Percentiles rank a stretch among this genome's conserved stretches.
These are phyloP conservation scores for Chloroclysta siterata DNA, from an alignment of 2,888 invertebrate species.

Conservation along the genomic window DNA sequence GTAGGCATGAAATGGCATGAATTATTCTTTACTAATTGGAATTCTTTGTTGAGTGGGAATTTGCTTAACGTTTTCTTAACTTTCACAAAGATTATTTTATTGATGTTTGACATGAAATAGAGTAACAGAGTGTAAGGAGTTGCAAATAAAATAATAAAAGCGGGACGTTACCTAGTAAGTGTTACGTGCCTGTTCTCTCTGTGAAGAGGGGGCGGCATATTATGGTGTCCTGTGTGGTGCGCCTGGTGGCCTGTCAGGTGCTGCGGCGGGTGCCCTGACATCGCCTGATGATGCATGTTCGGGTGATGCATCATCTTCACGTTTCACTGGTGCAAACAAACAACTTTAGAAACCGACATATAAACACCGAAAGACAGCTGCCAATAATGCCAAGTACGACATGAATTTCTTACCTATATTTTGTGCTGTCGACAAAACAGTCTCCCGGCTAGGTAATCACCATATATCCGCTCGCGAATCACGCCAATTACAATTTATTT, in stretches of 20 bases:
- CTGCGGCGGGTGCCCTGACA: slow-evolving; percentile 81
- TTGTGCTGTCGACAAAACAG: slow-evolving; percentile 57
- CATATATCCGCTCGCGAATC: slow-evolving; percentile 74
- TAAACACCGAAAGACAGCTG: slow-evolving; percentile 69
- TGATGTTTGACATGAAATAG: slow-evolving; percentile 9
- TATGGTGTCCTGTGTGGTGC: slow-evolving; percentile 84
- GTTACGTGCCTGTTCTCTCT: slow-evolving; percentile 86
- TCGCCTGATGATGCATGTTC: slow-evolving; percentile 84
- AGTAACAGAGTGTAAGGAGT: slow-evolving; percentile 3
- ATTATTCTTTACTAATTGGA: slow-evolving; percentile 23
- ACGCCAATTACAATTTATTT: slow-evolving; percentile 73
- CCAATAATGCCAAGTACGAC: slow-evolving; percentile 60
- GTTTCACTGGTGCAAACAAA: slow-evolving; percentile 70
- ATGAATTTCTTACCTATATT: slow-evolving; percentile 67
- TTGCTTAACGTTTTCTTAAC: slow-evolving; percentile 9
- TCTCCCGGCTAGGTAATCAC: slow-evolving; percentile 62
- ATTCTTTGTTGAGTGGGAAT: slow-evolving; percentile 18
- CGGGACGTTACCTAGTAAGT: slow-evolving; percentile 78
- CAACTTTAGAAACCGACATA: slow-evolving; percentile 63
- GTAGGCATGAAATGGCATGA: slow-evolving; percentile 22
- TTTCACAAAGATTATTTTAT: slow-evolving; percentile 19
- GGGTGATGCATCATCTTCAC: slow-evolving; percentile 84
- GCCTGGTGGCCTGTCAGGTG: slow-evolving; percentile 77
- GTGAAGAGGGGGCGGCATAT: slow-evolving; percentile 87
- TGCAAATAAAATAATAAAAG: slow-evolving; percentile 68